Base-by-base conservation (phyloP, 1,140 invertebrate genomes). In the Amphibalanus amphitrite region DNA sequence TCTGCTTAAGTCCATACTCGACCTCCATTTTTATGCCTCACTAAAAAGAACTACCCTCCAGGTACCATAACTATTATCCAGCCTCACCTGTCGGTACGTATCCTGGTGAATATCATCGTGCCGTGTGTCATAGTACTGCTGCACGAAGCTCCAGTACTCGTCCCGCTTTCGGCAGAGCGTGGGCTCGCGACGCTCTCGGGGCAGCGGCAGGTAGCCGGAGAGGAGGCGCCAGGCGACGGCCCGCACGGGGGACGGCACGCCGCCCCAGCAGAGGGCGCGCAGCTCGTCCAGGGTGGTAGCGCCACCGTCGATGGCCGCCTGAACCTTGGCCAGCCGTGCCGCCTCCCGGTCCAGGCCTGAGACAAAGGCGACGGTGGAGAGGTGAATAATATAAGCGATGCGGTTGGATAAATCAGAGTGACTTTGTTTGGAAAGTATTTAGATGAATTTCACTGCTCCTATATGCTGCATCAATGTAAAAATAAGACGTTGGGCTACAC, bases 41-140 rank as follows among this genome's bases (percentile, higher is more conserved):
- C n/a, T n/a, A n/a, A n/a, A n/a, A n/a, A n/a, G n/a, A n/a, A n/a
- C n/a, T n/a, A n/a, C n/a, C n/a, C n/a, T n/a, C n/a, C n/a, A n/a
- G n/a, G n/a, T n/a, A n/a, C n/a, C n/a, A n/a, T n/a, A n/a, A n/a
- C n/a, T n/a, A n/a, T n/a, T n/a, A n/a, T n/a, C n/a, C n/a, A n/a
- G n/a, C 29, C 71, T 72, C 75, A 88, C 86, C 82, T 95, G 94
- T 79, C 93, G 84, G 83, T 97, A 97, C 67, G 93, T 98, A 78
- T 97, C 93, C 79, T 92, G 87, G 80, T 94, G 90, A 67, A 86
- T 84, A 79, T 98, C 95, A 78, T 98, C 93, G 77, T 91, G 85
- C 76, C 97, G 88, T 0, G 90, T 89, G 76, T 93, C 90, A 79
- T 97, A 99, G 83, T 98, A 99, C 79, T 99, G 93, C 75, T 91